These are phyloP conservation scores for Styela clava DNA, from an alignment of 23 tunicate genomes.

Conservation along the genomic window DNA sequence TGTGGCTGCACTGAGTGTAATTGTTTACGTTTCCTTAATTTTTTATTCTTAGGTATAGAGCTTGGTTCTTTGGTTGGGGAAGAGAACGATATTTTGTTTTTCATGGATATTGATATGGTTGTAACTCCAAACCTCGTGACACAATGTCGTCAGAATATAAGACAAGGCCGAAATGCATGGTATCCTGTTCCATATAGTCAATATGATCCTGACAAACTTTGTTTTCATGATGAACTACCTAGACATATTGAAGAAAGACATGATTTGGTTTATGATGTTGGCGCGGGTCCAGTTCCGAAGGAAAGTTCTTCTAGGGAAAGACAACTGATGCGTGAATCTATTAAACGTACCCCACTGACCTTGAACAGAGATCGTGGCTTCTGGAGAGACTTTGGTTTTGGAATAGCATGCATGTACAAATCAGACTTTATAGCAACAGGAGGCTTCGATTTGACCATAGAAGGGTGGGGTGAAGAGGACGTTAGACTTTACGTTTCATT, in stretches of 20 bases:
- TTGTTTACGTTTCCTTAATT: too few species aligned
- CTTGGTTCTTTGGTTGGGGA: conserved; percentile 66
- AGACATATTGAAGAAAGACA: conserved; percentile 5
- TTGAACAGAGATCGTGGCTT: conserved; percentile 75
- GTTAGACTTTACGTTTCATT: conserved; percentile 49
- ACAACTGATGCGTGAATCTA: conserved; percentile 25
- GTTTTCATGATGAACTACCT: conserved; percentile 49
- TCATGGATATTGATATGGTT: conserved; percentile 97
- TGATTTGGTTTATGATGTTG: neutral
- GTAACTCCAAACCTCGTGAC: conserved; percentile 64
- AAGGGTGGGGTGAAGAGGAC: conserved; percentile 98
- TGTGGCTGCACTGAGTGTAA: too few species aligned
- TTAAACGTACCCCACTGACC: conserved; percentile 43
- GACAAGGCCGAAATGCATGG: conserved; percentile 52
- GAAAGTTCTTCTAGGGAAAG: conserved; percentile 11
- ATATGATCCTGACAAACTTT: conserved; percentile 77
- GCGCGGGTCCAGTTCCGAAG: conserved; percentile 11
- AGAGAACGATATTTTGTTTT: conserved; percentile 68
- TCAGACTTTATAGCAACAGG: conserved; percentile 67
- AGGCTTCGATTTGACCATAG: conserved; percentile 81
- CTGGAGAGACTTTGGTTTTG: conserved; percentile 92
- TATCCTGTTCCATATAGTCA: conserved; percentile 89
- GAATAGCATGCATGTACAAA: conserved; percentile 88
- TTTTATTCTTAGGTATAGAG: conserved; percentile 68
- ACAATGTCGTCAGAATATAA: conserved; percentile 57